Base-by-base conservation (phyloP, 2,888 invertebrate species). In the Pandemis heparana region DNA sequence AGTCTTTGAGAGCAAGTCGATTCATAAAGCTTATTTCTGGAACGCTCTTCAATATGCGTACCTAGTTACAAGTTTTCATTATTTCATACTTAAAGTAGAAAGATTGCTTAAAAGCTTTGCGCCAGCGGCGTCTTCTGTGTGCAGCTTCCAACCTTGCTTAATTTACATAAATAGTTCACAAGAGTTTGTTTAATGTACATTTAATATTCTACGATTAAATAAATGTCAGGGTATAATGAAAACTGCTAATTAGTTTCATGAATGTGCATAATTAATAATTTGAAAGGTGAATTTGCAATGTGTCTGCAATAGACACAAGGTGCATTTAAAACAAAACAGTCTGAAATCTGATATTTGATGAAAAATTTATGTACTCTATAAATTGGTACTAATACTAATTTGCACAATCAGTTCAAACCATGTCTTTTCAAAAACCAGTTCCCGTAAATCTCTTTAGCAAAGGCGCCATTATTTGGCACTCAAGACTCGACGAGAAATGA, bases 161-260 rank as follows among this genome's bases (percentile, higher is more conserved):
- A 89, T 90, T 89, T 89, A 85, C 88, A 87, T 87, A 82, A 91
- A 88, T 85, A 87, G 83, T 86, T 83, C 79, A 80, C 79, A 8
- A 62, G 23, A 63, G 78, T 80, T 82, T 80, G 79, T 78, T 80
- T 83, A 81, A 83, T 81, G 78, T 79, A 76, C 78, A 79, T 83
- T 85, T 85, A 83, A 84, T 80, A 80, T 78, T 78, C 82, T 61
- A 23, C 51, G 74, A 51, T 60, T 65, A 70, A 74, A 65, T 71
- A 64, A 59, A 64, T 46, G 56, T 53, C 63, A 12, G 18, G 23
- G 56, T 71, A 60, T 73, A 41, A 23, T 43, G 59, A 59, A 51
- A 69, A 65, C 65, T 16, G 48, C 12, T 53, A 43, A 61, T 69
- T 69, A 64, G 69, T 73, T 63, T 69, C n/a, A 74, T 69, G 63